Percentiles rank a stretch among this genome's conserved stretches.
Conservation (phyloP, 2,888 invertebrate species). For the Clistopyga incitator region DNA sequence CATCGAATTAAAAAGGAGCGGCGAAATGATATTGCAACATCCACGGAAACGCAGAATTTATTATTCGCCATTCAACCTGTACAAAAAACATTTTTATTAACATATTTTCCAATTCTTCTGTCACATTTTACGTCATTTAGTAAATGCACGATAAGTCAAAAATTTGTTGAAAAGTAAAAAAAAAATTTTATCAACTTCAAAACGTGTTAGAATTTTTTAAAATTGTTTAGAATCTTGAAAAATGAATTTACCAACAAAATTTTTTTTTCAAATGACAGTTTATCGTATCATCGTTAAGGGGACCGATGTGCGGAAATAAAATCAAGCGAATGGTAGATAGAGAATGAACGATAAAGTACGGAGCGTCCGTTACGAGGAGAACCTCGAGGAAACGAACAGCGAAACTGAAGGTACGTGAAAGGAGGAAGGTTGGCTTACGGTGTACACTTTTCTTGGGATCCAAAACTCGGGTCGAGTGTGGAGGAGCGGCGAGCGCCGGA, state of each 20-base stretch:
- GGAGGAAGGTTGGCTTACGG: constrained; percentile 27
- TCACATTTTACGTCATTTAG: too few species aligned
- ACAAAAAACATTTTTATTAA: too few species aligned
- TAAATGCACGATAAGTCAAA: too few species aligned
- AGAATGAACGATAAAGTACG: constrained; percentile 23
- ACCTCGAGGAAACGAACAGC: constrained; percentile 54
- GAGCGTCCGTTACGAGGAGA: constrained; percentile 15
- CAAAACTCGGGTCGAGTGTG: constrained; percentile 55
- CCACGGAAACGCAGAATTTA: too few species aligned
- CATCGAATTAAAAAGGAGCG: constrained; percentile 21
- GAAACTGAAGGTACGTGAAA: constrained; percentile 37
- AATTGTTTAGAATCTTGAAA: too few species aligned
- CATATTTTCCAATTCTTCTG: too few species aligned
- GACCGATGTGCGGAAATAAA: not conserved
- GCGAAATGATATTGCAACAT: not conserved
- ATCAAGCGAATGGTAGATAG: constrained; percentile 17
- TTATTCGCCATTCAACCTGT: too few species aligned
- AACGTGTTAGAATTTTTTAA: too few species aligned
- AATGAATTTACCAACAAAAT: not conserved
- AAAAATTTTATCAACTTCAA: too few species aligned
- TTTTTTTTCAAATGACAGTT: not conserved
- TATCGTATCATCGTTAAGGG: not conserved
- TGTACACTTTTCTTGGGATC: constrained; percentile 56
- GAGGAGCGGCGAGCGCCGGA: constrained; percentile 49
- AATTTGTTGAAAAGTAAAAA: too few species aligned